Evolutionary conservation across 2,888 invertebrate species (phyloP).

Genomic region (Lochmaea capreae): DNA sequence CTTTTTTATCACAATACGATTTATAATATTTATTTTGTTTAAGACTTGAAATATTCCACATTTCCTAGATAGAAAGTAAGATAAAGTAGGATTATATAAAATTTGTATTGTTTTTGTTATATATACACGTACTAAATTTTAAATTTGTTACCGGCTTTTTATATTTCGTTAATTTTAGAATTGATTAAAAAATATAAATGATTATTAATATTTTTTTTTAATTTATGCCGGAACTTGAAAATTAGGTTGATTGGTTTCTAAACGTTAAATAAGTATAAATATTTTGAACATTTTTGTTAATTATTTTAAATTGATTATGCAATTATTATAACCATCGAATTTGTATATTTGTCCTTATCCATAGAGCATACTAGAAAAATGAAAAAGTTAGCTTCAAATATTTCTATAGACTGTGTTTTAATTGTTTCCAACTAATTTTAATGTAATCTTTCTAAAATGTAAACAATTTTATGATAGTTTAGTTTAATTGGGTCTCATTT

Average conservation of each 20-base stretch:
- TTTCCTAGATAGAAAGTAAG: background rate
- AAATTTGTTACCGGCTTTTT: background rate
- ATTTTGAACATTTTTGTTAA: too few relatives aligned
- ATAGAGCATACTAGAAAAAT: background rate
- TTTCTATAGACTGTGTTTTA: background rate
- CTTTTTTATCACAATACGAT: background rate
- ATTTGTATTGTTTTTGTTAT: background rate
- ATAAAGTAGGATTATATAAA: background rate
- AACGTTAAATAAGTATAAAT: too few relatives aligned
- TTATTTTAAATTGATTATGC: background rate
- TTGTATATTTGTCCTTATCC: background rate
- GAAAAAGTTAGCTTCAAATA: too few relatives aligned
- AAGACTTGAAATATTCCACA: background rate
- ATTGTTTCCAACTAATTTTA: background rate
- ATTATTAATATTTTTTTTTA: background rate
- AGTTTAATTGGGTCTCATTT: background rate
- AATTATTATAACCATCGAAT: background rate
- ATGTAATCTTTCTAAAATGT: background rate
- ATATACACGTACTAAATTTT: background rate
- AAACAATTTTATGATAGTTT: background rate
- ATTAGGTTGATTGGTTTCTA: too few relatives aligned
- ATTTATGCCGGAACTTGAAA: too few relatives aligned
- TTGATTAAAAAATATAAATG: background rate
- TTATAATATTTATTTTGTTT: background rate
- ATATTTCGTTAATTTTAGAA: background rate